A percentile compares a stretch with the other conserved stretches of the same genome.
phyloP scores from a whole-genome alignment of 2,797 vertebrate genomes.

The Myotis pilosus region DNA sequence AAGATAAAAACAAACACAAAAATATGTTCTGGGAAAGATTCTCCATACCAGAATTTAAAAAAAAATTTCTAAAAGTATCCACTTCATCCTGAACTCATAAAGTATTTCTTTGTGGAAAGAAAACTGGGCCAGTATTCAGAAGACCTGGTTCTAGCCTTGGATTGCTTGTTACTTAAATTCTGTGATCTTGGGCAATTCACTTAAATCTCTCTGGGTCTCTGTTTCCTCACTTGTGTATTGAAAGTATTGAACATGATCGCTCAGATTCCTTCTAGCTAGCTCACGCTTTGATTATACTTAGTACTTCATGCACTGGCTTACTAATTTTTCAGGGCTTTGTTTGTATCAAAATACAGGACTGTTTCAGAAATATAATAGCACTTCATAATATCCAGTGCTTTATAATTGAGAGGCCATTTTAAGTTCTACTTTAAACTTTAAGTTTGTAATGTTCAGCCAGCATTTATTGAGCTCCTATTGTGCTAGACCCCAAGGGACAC shows the following conservation, averaged over 20 bases:
- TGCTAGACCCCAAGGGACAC: not conserved
- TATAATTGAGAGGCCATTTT: constrained; percentile 44
- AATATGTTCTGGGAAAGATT: not conserved
- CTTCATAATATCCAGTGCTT: constrained; percentile 16
- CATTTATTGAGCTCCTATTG: not conserved
- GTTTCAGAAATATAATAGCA: constrained; percentile 5
- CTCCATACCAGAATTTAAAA: constrained; percentile 13
- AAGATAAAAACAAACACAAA: too few relatives aligned
- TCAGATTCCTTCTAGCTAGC: not conserved
- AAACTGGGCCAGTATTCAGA: constrained; percentile 13
- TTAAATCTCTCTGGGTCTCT: not conserved
- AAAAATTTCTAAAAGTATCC: constrained; percentile 51
- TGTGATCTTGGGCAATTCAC: constrained; percentile 3
- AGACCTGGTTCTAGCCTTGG: constrained; percentile 9
- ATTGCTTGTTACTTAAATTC: constrained; percentile 44
- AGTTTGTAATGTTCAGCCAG: constrained; percentile 39
- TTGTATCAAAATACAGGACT: constrained; percentile 6
- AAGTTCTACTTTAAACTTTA: constrained; percentile 39
- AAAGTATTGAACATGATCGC: not conserved
- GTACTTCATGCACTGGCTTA: not conserved
- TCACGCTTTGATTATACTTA: constrained; percentile 21
- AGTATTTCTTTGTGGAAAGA: constrained; percentile 53
- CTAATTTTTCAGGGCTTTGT: constrained; percentile 32
- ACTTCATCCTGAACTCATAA: constrained; percentile 24
- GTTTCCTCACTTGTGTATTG: not conserved